These are phyloP conservation scores for Actinia tenebrosa DNA, from an alignment of 64 coral and sea anemone genomes.

Conservation along the genomic window DNA sequence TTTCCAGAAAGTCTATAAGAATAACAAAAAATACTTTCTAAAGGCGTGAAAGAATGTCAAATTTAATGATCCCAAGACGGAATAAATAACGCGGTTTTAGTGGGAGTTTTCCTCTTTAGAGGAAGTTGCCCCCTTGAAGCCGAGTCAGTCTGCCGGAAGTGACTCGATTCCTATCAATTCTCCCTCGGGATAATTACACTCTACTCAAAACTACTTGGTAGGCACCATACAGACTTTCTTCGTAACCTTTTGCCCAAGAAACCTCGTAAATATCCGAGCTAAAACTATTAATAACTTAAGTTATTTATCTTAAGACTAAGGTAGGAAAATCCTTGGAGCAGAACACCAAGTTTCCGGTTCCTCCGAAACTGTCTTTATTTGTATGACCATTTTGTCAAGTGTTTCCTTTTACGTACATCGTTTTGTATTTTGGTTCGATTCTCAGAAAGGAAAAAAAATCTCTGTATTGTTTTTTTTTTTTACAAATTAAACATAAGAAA, in stretches of 20 bases:
- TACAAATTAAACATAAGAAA: not conserved
- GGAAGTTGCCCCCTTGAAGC: not conserved
- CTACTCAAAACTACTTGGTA: not conserved
- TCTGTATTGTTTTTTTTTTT: not conserved
- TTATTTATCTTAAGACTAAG: not conserved
- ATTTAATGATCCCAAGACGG: not conserved
- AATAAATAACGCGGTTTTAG: not conserved
- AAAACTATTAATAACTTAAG: not conserved
- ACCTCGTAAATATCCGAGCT: not conserved
- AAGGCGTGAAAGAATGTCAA: not conserved
- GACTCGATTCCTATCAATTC: not conserved
- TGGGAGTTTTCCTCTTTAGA: not conserved
- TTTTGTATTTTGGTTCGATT: not conserved
- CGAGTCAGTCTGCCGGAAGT: constrained; percentile 12
- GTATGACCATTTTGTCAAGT: not conserved
- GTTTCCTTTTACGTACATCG: not conserved
- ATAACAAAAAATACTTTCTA: not conserved
- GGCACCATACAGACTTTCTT: not conserved
- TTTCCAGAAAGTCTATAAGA: not conserved
- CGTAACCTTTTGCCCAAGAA: not conserved
- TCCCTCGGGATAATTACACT: not conserved
- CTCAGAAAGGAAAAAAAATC: not conserved
- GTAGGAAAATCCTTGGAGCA: not conserved
- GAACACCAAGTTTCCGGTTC: not conserved
- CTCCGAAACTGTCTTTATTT: not conserved